phyloP scores from a whole-genome alignment of 2,113 vertebrate genomes.

The Sylvia atricapilla region DNA sequence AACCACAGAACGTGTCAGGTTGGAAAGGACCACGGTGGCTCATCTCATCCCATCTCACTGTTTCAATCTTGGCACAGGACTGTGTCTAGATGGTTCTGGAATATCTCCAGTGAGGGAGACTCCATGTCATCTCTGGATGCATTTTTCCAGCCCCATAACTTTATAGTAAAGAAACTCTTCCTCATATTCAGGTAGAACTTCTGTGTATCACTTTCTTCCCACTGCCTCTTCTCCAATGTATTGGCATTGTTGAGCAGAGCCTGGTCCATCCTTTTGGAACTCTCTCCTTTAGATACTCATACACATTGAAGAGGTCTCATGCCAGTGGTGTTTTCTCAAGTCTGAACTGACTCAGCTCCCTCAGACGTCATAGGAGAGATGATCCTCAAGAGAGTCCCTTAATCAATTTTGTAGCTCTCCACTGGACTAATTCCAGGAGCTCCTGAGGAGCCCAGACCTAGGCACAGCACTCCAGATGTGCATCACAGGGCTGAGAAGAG shows the following conservation, averaged over 20 bases:
- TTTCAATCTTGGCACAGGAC: background rate
- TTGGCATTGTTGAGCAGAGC: background rate
- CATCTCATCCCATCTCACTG: background rate
- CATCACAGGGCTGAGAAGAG: background rate
- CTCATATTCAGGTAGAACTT: background rate
- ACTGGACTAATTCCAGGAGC: background rate
- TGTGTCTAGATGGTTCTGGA: background rate
- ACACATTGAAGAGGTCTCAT: background rate
- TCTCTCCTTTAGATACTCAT: background rate
- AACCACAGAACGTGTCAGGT: background rate
- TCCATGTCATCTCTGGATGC: rapidly evolving
- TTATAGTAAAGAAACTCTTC: background rate
- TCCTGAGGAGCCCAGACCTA: background rate
- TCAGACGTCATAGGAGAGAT: background rate
- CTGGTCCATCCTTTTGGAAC: background rate
- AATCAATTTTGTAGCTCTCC: background rate
- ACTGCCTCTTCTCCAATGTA: background rate
- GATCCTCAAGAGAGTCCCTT: background rate
- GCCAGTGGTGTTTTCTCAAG: rapidly evolving
- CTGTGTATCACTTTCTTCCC: background rate
- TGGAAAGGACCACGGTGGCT: background rate
- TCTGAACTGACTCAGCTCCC: background rate
- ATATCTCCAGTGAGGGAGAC: background rate
- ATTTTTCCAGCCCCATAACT: background rate
- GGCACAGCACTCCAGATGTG: background rate